Base-by-base conservation (phyloP, 1,140 invertebrate species). In the Conus betulinus region DNA sequence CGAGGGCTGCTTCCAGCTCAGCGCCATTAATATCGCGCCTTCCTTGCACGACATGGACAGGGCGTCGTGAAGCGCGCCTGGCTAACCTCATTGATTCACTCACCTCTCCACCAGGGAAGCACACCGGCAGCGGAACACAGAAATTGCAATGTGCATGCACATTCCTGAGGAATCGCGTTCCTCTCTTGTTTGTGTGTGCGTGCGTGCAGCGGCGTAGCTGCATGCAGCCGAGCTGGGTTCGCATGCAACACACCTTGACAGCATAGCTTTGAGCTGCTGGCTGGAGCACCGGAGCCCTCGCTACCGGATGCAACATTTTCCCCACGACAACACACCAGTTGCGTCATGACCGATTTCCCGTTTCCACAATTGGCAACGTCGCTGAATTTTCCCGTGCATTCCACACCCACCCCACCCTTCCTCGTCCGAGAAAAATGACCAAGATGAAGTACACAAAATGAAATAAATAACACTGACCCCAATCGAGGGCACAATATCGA, bases 291-390 rank as follows among this genome's bases (percentile, higher is more conserved):
- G 67, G 11, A 71, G 67, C 67, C 67, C 67, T 71, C 67, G 67
- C 67, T 71, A 23, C 23, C 67, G 67, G 67, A 71, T 71, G n/a
- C 67, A 71, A 71, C 67, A n/a, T 71, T n/a, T 71, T 71, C 10
- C 67, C 67, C 67, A n/a, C 67, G 67, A 71, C 67, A 71, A 71
- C 67, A 71, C 67, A 71, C 67, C 67, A 71, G 67, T 71, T 71
- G 67, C 67, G 67, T 71, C 67, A 71, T 71, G 67, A 71, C 67
- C 67, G 67, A 71, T 71, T 71, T 71, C 23, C 67, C 67, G 67
- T 71, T 71, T 20, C 17, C 67, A n/a, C 67, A 23, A 71, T 20
- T 1, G 67, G 6, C 67, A 60, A 15, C 8, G 57, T 15, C 15
- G 8, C 17, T 20, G 60, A 63, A 63, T 13, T 71, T 6, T 20